Evolutionary conservation across 2,888 invertebrate genomes (phyloP).

Genomic region (Yponomeuta plumbellus): DNA sequence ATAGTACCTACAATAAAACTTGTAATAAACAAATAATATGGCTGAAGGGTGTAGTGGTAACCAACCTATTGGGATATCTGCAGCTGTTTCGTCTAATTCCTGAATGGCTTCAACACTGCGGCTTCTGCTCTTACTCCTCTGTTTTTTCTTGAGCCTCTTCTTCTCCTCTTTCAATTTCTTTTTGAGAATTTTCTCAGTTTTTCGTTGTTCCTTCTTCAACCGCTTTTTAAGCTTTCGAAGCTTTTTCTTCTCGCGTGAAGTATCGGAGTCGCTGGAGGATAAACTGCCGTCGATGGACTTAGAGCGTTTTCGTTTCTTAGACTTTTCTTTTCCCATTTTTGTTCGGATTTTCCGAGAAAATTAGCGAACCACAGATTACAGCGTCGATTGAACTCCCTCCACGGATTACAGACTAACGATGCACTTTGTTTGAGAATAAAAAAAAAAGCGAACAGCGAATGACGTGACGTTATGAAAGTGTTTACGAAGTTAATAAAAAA

Average conservation of each 20-base stretch:
- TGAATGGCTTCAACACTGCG: constrained; percentile 35
- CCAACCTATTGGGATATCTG: constrained; percentile 67
- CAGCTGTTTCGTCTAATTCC: constrained; percentile 36
- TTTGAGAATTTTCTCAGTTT: constrained; percentile 69
- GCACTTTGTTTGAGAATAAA: no score
- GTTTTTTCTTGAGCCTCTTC: constrained; percentile 54
- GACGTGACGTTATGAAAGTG: no score
- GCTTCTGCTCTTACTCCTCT: constrained; percentile 39
- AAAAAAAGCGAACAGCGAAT: no score
- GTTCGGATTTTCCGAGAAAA: background rate
- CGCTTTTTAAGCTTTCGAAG: constrained; percentile 75
- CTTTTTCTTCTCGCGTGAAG: constrained; percentile 66
- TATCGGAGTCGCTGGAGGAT: constrained; percentile 56
- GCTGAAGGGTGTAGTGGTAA: no score
- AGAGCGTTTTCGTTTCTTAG: constrained; percentile 54
- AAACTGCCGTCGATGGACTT: constrained; percentile 33
- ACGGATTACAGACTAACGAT: no score
- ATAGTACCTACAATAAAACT: no score
- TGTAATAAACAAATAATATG: no score
- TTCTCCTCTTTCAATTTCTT: constrained; percentile 70
- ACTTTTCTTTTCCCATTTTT: constrained; percentile 61
- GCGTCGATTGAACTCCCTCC: no score
- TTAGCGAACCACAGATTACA: no score
- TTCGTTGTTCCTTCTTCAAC: constrained; percentile 71
- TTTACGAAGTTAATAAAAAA: no score